Conservation (phyloP, 2,888 invertebrate genomes). For the Noctua pronuba region DNA sequence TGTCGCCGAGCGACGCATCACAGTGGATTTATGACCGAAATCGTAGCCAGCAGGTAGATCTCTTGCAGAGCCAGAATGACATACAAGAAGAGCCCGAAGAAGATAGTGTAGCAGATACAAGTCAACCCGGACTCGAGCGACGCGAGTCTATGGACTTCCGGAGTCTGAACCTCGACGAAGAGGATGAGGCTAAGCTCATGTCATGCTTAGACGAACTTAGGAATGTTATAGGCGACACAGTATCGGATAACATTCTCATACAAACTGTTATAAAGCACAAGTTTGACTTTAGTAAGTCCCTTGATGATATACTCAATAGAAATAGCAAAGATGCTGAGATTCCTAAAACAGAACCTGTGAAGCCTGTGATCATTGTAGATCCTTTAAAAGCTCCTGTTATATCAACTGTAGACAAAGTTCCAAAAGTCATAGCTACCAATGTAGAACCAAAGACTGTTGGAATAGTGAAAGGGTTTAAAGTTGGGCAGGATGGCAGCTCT, state of each 20-base stretch:
- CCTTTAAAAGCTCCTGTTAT: conserved; percentile 77
- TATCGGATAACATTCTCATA: conserved; percentile 93
- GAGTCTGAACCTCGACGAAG: conserved; percentile 90
- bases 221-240: conserved; percentile 94
- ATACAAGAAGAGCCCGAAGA: conserved; percentile 92
- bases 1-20: conserved; percentile 96
- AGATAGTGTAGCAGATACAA: conserved; percentile 74
- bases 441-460: conserved; percentile 83
- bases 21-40: conserved; percentile 96
- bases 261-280: conserved; percentile 93
- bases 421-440: conserved; percentile 85
- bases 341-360: conserved; percentile 68
- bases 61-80: conserved; percentile 93
- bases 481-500: conserved; percentile 76
- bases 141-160: conserved; percentile 88
- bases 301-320: conserved; percentile 93
- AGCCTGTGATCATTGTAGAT: conserved; percentile 74
- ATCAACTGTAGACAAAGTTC: conserved; percentile 71
- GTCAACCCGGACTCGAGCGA: conserved; percentile 74
- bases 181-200: conserved; percentile 93
- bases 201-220: conserved; percentile 96
- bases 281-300: conserved; percentile 93
- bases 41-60: conserved; percentile 92
- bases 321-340: conserved; percentile 71
- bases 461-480: conserved; percentile 91